Conservation (phyloP, 2,113 vertebrate species). For the Pollachius pollachius region DNA sequence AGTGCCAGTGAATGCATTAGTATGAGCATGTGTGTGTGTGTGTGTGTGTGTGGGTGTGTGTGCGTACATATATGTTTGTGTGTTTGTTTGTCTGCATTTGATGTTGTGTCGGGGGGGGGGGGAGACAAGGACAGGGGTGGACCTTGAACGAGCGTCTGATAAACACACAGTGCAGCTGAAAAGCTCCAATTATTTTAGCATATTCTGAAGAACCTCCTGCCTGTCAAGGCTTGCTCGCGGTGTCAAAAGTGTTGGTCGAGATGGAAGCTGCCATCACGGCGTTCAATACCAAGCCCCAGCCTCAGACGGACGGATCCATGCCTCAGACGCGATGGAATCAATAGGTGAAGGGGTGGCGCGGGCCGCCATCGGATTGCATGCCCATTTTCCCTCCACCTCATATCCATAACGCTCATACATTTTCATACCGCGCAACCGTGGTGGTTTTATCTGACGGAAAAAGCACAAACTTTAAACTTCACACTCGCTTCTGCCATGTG, state of each 20-base stretch:
- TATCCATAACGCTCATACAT: slow-evolving; percentile 48
- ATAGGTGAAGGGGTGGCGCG: slow-evolving; percentile 57
- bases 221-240: neutral
- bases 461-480: slow-evolving; percentile 21
- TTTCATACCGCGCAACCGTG: slow-evolving; percentile 27
- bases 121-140: neutral
- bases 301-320: slow-evolving; percentile 46
- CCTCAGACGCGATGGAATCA: slow-evolving; percentile 50
- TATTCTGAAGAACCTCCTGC: neutral
- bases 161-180: neutral
- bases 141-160: neutral
- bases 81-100: neutral
- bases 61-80: slow-evolving; percentile 13
- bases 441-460: slow-evolving; percentile 3
- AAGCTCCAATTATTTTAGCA: neutral
- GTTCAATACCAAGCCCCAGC: slow-evolving; percentile 49
- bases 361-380: slow-evolving; percentile 44
- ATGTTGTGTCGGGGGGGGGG: slow-evolving; percentile 10
- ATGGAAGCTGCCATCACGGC: slow-evolving; percentile 27
- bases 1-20: slow-evolving; percentile 8
- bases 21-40: slow-evolving; percentile 9
- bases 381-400: slow-evolving; percentile 44
- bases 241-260: slow-evolving; percentile 45
- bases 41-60: neutral
- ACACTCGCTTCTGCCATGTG: neutral